Percentiles rank a stretch among this genome's conserved stretches.
These are phyloP conservation scores for Sapajus apella DNA, from an alignment of 2,113 vertebrate species.

Conservation along the genomic window DNA sequence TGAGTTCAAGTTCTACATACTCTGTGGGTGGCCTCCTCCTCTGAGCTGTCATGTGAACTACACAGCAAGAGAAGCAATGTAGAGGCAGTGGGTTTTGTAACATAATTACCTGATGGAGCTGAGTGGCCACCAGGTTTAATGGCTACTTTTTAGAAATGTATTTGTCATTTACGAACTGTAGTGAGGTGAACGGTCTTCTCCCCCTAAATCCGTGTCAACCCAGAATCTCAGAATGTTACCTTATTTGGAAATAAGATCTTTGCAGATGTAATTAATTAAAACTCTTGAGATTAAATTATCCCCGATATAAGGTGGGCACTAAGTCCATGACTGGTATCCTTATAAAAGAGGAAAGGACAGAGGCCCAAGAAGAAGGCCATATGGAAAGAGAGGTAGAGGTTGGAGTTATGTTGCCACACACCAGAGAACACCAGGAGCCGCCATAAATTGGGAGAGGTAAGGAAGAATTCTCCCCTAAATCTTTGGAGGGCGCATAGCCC, in stretches of 20 bases:
- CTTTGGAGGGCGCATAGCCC: neutral
- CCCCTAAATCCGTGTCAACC: neutral
- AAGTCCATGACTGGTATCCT: neutral
- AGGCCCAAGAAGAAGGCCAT: neutral
- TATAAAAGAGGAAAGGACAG: neutral
- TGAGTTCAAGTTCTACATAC: neutral
- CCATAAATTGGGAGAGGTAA: neutral
- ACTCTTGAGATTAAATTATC: neutral
- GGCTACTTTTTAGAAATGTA: neutral
- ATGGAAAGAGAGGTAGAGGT: neutral
- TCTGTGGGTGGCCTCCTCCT: neutral
- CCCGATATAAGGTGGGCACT: neutral
- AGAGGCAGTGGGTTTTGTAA: neutral
- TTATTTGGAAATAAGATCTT: constrained; percentile 24
- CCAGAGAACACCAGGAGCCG: neutral
- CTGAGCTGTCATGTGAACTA: neutral
- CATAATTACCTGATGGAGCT: neutral
- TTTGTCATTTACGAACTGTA: neutral
- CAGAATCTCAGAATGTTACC: neutral
- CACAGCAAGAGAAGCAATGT: neutral
- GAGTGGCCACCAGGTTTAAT: neutral
- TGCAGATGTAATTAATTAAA: neutral
- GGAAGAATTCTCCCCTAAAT: neutral
- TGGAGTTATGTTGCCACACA: neutral
- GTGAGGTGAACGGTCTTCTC: neutral